Base-by-base conservation (phyloP, 2,797 vertebrate species). In the Salarias fasciatus region DNA sequence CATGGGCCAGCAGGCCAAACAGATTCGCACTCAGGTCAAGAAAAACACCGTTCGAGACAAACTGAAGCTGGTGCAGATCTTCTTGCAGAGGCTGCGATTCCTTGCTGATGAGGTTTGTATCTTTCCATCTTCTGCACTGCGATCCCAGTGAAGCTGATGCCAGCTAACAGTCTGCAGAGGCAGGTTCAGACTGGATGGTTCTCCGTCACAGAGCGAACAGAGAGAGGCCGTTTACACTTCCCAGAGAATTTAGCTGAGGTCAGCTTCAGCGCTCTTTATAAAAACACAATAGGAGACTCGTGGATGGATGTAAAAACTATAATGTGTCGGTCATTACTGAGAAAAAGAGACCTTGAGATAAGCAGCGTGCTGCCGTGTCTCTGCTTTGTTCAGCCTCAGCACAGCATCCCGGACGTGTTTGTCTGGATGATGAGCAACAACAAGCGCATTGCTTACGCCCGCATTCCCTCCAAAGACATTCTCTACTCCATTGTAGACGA, bases 381-480 rank as follows among this genome's bases (percentile, higher is more conserved):
- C 33, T 6, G 11, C 53, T 18, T 11, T 53, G 0, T 68, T 5
- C 5, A 99, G 97, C 97, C 97, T 47, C 97, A 99, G 83, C 96
- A 98, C 93, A 98, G 94, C 57, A 94, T 98, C 75, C 97, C 97
- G 0, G 96, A 99, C 1, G 50, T 99, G 77, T 98, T 97, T 86
- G 83, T 99, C 75, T 99, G 97, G 97, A 99, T 99, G 97, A 92
- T 98, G 92, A 96, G 92, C 88, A 98, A 94, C 79, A 95, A 94
- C 80, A 99, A 98, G 59, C 96, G 97, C 51, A 80, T 98, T 0
- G 97, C 97, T 43, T 99, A 99, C 0, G 93, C 96, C 40, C 94
- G 95, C 0, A 56, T 99, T 68, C 94, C 96, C 13, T 97, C 96
- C 84, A 98, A 98, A 88, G 97, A 99, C 73, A 94, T 99, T 69